Evolutionary conservation across 2,797 vertebrate genomes (phyloP), one percentile per base, ranked within the genome.

Genomic region (Takifugu rubripes): DNA sequence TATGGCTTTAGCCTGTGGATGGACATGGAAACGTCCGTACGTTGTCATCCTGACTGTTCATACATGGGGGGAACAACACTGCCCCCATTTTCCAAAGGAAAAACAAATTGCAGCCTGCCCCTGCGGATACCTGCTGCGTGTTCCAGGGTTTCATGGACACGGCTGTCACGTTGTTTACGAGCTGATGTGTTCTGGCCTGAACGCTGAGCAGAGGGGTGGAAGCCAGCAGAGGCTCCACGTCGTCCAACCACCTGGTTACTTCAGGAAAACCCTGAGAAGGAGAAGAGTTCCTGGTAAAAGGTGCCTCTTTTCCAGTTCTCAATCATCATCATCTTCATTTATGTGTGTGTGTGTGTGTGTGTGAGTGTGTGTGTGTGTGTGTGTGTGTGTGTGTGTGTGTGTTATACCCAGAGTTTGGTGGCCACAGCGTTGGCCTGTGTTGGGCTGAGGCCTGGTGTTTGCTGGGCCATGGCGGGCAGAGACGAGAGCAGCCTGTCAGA

Each of bases 341-440:
- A 21, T 21, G 21, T 21, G 21, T 21, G 21, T 21, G 21, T 21
- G 21, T 17, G 17, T 17, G 36, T 10, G 16, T 29, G 9, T 25
- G 12, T 31, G 33, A 47, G 27, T 29, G 27, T 29, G 27, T 29
- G 36, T 10, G 16, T 29, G 9, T 25, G 12, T 31, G 33, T 47
- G 27, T 29, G 27, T 29, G 27, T 29, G 36, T 40, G 5, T 25
- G 6, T 47, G 31, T 53, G 42, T 10, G 24, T 33, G 45, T 54
- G 7, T 25, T 21, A 25, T 87, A 93, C 92, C 91, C 92, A 93
- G 58, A 93, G 87, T 72, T 90, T 92, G 52, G 86, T 90, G 53
- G 87, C 36, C 44, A 93, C 53, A 17, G 84, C 70, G 5, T 84
- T 88, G 59, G 77, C 77, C 62, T 92, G 90, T 7, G 78, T 50